These are phyloP conservation scores for Achatina immaculata DNA, from an alignment of 1,140 invertebrate genomes.

Conservation along the genomic window DNA sequence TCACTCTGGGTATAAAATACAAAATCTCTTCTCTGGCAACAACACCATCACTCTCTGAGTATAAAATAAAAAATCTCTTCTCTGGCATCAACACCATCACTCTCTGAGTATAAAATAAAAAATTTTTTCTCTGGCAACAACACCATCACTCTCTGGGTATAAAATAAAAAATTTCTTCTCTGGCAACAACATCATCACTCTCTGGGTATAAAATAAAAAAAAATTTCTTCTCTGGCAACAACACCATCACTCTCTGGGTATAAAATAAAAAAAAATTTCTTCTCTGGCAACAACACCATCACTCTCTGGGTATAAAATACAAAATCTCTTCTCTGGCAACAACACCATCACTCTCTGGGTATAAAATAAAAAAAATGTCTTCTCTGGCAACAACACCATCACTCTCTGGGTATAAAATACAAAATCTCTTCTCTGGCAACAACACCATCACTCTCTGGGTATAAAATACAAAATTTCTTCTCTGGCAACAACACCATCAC, in stretches of 20 bases:
- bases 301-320: too few species aligned
- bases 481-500: slow-evolving; percentile 4
- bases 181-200: not conserved
- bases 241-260: not conserved
- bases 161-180: not conserved
- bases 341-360: too few species aligned
- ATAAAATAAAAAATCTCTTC: not conserved
- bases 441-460: too few species aligned
- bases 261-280: not conserved
- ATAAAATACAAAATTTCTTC: slow-evolving; percentile 3
- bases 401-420: not conserved
- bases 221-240: too few species aligned
- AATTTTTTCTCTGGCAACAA: not conserved
- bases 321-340: not conserved
- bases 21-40: not conserved
- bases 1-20: not conserved
- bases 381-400: not conserved
- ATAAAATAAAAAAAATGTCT: not conserved
- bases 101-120: too few species aligned
- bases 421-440: not conserved
- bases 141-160: not conserved
- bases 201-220: too few species aligned
- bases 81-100: not conserved
- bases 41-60: too few species aligned
- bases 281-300: not conserved